Conservation (phyloP, 1,140 invertebrate genomes). For the Grapholita molesta region DNA sequence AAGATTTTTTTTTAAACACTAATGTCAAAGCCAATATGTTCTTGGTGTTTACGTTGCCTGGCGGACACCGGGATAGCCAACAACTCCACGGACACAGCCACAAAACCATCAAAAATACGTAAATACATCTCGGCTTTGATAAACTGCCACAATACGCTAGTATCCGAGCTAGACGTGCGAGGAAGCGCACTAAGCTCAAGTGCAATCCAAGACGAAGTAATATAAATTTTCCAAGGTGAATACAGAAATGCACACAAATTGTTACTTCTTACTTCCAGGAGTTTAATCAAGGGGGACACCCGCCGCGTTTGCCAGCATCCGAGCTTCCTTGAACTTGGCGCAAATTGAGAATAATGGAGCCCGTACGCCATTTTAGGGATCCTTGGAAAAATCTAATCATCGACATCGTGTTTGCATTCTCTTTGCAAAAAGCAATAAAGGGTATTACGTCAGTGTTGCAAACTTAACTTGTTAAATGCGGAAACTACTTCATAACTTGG, state of each 20-base stretch:
- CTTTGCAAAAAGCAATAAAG: conserved; percentile 20
- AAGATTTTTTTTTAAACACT: no score
- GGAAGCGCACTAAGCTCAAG: conserved; percentile 28
- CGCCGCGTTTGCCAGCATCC: conserved; percentile 52
- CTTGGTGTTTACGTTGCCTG: no score
- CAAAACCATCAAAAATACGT: no score
- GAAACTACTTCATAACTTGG: background rate
- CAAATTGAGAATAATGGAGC: conserved; percentile 75
- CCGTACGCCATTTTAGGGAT: conserved; percentile 56
- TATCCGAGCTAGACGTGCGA: background rate
- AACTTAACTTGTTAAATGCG: background rate
- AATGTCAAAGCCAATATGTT: no score
- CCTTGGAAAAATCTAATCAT: conserved; percentile 36
- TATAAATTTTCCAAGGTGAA: conserved; percentile 29
- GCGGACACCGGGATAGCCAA: no score
- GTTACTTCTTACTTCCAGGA: conserved; percentile 63
- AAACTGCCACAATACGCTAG: background rate
- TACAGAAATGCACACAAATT: conserved; percentile 62
- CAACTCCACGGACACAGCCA: no score
- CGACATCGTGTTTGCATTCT: conserved; percentile 31
- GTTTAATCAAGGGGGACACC: conserved; percentile 76
- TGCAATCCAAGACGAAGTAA: conserved; percentile 41
- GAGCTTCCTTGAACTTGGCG: conserved; percentile 58
- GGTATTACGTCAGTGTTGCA: conserved; percentile 12
- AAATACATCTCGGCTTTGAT: background rate